Percentiles rank a stretch among this genome's conserved stretches.
Conservation (phyloP, 2,888 invertebrate genomes). For the Andrena camellia region DNA sequence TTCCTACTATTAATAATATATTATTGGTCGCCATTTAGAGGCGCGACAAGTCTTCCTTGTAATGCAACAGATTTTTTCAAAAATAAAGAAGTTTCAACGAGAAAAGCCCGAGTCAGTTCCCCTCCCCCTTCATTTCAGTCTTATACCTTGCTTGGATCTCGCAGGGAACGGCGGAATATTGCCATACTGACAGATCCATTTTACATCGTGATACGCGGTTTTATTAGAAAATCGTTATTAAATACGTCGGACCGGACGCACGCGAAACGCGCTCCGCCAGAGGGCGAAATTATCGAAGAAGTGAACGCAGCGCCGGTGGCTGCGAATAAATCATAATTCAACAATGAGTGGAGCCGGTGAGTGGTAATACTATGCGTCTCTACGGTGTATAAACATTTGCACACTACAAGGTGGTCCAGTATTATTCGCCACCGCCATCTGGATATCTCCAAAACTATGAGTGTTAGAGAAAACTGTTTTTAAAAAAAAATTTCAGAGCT, state of each 20-base stretch:
- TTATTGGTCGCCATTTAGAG: conserved; percentile 21
- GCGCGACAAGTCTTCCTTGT: conserved; percentile 57
- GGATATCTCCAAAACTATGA: not conserved
- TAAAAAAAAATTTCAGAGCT: not conserved
- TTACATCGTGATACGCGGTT: conserved; percentile 29
- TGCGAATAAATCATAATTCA: conserved; percentile 29
- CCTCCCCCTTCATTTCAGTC: no score
- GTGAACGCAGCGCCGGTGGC: conserved; percentile 11
- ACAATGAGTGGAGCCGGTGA: conserved; percentile 24
- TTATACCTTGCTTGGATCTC: not conserved
- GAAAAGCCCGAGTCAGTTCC: not conserved
- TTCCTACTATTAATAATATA: conserved; percentile 37
- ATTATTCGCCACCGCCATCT: not conserved
- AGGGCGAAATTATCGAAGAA: conserved; percentile 1
- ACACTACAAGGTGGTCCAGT: conserved; percentile 34
- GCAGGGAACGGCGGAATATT: not conserved
- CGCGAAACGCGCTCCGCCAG: conserved; percentile 12
- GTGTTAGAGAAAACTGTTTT: not conserved
- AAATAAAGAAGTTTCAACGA: conserved; percentile 56
- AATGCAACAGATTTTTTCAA: conserved; percentile 60
- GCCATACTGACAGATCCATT: not conserved
- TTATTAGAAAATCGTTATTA: conserved; percentile 63
- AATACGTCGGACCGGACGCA: conserved; percentile 46
- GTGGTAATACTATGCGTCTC: conserved; percentile 41
- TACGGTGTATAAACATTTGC: conserved; percentile 57